These are phyloP conservation scores for Zosterops hypoxanthus DNA, from an alignment of 2,113 vertebrate genomes.

Conservation along the genomic window DNA sequence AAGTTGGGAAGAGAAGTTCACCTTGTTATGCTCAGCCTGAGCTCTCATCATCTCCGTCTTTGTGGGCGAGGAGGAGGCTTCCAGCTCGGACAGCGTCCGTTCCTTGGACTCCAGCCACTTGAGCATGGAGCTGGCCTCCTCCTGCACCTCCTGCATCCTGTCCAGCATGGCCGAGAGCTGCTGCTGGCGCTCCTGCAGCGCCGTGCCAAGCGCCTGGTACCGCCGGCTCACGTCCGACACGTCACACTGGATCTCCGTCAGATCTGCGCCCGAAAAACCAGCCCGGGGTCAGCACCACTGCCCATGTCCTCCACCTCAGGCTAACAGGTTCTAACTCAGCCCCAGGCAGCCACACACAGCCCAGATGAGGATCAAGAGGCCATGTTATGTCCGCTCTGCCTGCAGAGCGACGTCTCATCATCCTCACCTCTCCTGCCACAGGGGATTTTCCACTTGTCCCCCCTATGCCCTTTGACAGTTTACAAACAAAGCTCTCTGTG, in stretches of 20 bases:
- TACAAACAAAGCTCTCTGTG: background rate
- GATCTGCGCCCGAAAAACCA: conserved; percentile 74
- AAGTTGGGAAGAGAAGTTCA: background rate
- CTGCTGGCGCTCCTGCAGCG: conserved; percentile 77
- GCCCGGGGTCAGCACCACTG: fast-evolving
- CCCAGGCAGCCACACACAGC: background rate
- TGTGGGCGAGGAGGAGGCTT: conserved; percentile 82
- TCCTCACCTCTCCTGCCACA: background rate
- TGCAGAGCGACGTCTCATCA: fast-evolving
- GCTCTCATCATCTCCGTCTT: conserved; percentile 85
- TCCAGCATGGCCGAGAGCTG: conserved; percentile 79
- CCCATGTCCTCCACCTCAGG: fast-evolving
- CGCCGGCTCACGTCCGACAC: conserved; percentile 85
- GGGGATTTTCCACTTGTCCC: background rate
- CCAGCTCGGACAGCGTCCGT: conserved; percentile 74
- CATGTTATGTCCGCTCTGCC: fast-evolving
- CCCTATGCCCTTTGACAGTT: fast-evolving
- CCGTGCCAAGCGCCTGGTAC: conserved; percentile 82
- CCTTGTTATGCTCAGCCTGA: conserved; percentile 95
- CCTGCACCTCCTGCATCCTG: conserved; percentile 79
- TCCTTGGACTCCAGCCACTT: conserved; percentile 89
- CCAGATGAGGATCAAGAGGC: background rate
- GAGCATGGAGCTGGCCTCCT: conserved; percentile 77
- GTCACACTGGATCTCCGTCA: conserved; percentile 93
- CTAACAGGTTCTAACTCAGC: fast-evolving